Evolutionary conservation across 2,113 vertebrate genomes (phyloP), one percentile per base, ranked within the genome.

Genomic region (Tragelaphus buxtoni): DNA sequence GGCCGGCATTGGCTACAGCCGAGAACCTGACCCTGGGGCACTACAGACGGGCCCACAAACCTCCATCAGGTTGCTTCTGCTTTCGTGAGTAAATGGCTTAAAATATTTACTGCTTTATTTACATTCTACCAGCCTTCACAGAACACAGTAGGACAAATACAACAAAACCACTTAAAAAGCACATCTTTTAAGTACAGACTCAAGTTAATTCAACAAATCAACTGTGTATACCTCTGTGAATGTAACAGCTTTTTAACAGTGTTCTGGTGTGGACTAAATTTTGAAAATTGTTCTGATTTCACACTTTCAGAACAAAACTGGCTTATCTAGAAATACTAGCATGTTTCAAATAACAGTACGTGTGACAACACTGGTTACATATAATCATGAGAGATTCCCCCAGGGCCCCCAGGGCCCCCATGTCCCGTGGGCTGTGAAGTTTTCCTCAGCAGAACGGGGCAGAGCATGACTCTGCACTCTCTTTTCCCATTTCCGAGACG

Each of bases 291-390:
- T 45, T 89, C 80, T 47, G 13, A 65, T 79, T 84, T 95, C 42
- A 90, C 76, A 93, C 91, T 90, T 79, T 91, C 28, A 53, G 42
- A 94, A 95, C 63, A 45, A 95, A 96, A 93, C 82, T 88, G 72
- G 85, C 93, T 94, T 39, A 45, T 76, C 83, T 35, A 79, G 89
- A 96, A 94, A 96, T 76, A 92, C 53, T 16, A 61, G 76, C 35
- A 60, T 35, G 45, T 45, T 80, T 92, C 87, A 17, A 45, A 45
- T 17, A 69, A 58, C 35, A 81, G 61, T 53, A 90, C 47, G 39
- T 58, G 30, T n/a, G 63, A 83, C 12, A 51, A 53, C 7, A 55
- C 0, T 35, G 22, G 32, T 42, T 51, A 58, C 56, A 82, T 0
- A 28, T 17, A 60, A 58, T 32, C 0, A 7, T 1, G 76, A 32